phyloP scores from a whole-genome alignment of 2,888 invertebrate genomes.

The Vesta saturnalis region DNA sequence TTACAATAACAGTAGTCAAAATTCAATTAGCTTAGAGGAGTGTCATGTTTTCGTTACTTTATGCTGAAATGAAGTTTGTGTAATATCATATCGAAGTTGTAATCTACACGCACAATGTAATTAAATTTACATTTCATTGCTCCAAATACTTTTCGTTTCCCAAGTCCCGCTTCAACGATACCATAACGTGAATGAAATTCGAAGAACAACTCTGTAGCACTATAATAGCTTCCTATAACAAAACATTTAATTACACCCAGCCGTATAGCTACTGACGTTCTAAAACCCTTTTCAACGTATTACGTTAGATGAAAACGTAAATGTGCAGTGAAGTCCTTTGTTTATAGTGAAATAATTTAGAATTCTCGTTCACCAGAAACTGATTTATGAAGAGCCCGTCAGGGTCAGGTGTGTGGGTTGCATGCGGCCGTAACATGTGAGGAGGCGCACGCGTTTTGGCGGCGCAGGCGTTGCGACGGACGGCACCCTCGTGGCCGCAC shows the following conservation, averaged over 20 bases:
- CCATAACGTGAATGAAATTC: slow-evolving; percentile 33
- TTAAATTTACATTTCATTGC: slow-evolving; percentile 40
- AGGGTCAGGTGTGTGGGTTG: slow-evolving; percentile 46
- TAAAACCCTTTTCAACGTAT: slow-evolving; percentile 34
- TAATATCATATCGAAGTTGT: slow-evolving; percentile 37
- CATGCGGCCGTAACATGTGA: slow-evolving; percentile 36
- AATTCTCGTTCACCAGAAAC: slow-evolving; percentile 38
- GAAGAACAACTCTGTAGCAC: slow-evolving; percentile 34
- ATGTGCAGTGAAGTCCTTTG: slow-evolving; percentile 34
- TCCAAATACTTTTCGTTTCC: slow-evolving; percentile 28
- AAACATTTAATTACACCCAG: slow-evolving; percentile 38
- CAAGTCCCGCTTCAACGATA: slow-evolving; percentile 31
- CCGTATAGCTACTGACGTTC: slow-evolving; percentile 31
- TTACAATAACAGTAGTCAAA: slow-evolving; percentile 25
- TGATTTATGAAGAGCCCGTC: slow-evolving; percentile 50
- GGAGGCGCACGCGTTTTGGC: slow-evolving; percentile 51
- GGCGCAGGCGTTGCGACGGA: slow-evolving; percentile 56
- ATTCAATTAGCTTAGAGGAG: slow-evolving; percentile 28
- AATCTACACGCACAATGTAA: slow-evolving; percentile 39
- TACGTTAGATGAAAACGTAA: slow-evolving; percentile 32
- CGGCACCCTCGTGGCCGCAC: slow-evolving; percentile 58
- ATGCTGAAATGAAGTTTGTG: slow-evolving; percentile 29
- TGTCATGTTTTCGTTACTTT: slow-evolving; percentile 32
- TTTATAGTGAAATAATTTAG: slow-evolving; percentile 38
- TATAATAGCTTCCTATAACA: slow-evolving; percentile 37